phyloP scores from a whole-genome alignment of 2,888 invertebrate species.

The Ichneumoninae sp. region DNA sequence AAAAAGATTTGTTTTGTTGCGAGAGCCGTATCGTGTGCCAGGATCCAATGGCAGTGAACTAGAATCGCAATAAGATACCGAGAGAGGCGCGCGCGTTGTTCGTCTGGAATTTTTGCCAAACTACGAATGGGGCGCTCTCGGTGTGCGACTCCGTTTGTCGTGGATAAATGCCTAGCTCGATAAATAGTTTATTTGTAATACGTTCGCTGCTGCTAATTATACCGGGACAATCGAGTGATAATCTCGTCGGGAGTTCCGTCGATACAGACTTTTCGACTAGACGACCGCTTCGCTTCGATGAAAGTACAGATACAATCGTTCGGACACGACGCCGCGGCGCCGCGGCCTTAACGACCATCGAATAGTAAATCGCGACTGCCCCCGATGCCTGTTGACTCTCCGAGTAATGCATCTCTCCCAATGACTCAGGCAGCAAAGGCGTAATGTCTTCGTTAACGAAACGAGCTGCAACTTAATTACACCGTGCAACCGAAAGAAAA shows the following conservation, averaged over 20 bases:
- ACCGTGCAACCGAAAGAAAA: slow-evolving; percentile 3
- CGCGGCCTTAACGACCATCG: slow-evolving; percentile 37
- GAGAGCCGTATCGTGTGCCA: background rate
- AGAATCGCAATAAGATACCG: slow-evolving; percentile 40
- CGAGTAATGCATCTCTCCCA: background rate
- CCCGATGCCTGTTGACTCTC: slow-evolving; percentile 16
- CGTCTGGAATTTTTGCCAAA: slow-evolving; percentile 48
- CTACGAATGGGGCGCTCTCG: background rate
- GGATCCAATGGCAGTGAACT: slow-evolving; percentile 38
- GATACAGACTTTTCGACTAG: slow-evolving; percentile 36
- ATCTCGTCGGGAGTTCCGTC: slow-evolving; percentile 1
- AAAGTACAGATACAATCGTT: slow-evolving; percentile 31
- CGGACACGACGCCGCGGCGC: slow-evolving; percentile 3
- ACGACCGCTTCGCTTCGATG: slow-evolving; percentile 23
- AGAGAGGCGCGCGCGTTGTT: slow-evolving; percentile 30
- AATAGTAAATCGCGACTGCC: slow-evolving; percentile 26
- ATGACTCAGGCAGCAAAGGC: slow-evolving; percentile 4
- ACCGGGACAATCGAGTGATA: slow-evolving; percentile 26
- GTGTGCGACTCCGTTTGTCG: slow-evolving; percentile 3
- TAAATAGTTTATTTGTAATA: slow-evolving; percentile 9
- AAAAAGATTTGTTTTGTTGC: slow-evolving; percentile 22
- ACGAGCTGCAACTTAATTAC: slow-evolving; percentile 43
- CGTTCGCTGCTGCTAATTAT: slow-evolving; percentile 34
- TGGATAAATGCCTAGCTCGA: slow-evolving; percentile 21
- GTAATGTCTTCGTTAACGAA: slow-evolving; percentile 37